Evolutionary conservation across 2,888 invertebrate species (phyloP).

Genomic region (Pheosia tremula): DNA sequence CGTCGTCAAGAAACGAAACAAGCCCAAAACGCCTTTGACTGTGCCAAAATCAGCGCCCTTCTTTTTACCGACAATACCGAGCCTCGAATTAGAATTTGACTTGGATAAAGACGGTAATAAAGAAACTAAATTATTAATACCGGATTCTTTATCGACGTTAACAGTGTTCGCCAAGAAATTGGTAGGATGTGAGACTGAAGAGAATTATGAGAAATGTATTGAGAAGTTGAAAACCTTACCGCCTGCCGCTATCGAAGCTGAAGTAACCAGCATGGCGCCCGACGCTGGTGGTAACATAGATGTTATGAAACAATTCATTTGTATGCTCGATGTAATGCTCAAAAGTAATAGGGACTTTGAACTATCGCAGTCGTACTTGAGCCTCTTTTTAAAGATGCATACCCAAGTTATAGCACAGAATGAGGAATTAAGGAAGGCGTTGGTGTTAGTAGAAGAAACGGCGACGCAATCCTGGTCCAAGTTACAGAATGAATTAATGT

Average conservation of each 20-base stretch:
- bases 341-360: constrained; percentile 93
- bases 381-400: constrained; percentile 93
- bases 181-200: constrained; percentile 71
- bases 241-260: constrained; percentile 94
- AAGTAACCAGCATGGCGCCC: constrained; percentile 91
- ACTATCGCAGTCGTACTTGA: constrained; percentile 94
- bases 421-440: constrained; percentile 78
- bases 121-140: constrained; percentile 81
- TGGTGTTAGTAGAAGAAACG: constrained; percentile 84
- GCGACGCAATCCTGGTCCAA: constrained; percentile 87
- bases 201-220: constrained; percentile 84
- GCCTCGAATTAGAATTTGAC: constrained; percentile 93
- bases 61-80: constrained; percentile 96
- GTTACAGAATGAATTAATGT: constrained; percentile 88
- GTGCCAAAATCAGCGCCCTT: constrained; percentile 96
- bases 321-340: constrained; percentile 89
- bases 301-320: constrained; percentile 91
- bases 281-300: constrained; percentile 88
- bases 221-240: constrained; percentile 87
- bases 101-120: constrained; percentile 72
- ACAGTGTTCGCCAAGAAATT: constrained; percentile 88
- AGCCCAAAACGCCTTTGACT: constrained; percentile 93
- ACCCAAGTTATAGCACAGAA: constrained; percentile 85
- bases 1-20: constrained; percentile 94
- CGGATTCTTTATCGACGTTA: constrained; percentile 86